Evolutionary conservation across 1,140 invertebrate genomes (phyloP).

Genomic region (Psilanteris sp.): DNA sequence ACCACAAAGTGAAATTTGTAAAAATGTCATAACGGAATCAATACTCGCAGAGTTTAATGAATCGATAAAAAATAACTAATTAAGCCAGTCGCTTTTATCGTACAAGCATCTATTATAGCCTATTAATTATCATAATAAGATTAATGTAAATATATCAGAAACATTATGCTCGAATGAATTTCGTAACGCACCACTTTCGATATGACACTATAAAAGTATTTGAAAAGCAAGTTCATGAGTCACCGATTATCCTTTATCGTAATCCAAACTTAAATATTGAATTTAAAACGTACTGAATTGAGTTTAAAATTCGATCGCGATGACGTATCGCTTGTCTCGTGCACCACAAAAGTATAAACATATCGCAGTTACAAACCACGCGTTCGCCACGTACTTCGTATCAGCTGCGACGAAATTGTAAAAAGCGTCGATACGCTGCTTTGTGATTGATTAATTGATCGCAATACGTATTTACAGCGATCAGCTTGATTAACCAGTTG

Average conservation of each 20-base stretch:
- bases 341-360: constrained; percentile 4
- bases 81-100: too few species aligned
- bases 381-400: background rate
- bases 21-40: too few species aligned
- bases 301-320: background rate
- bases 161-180: background rate
- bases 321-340: constrained; percentile 2
- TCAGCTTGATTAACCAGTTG: constrained; percentile 53
- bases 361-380: constrained; percentile 5
- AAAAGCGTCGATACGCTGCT: constrained; percentile 34
- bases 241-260: constrained; percentile 26
- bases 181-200: constrained; percentile 8
- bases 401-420: constrained; percentile 11
- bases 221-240: constrained; percentile 32
- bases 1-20: too few species aligned
- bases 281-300: background rate
- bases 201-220: background rate
- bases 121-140: background rate
- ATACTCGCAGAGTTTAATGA: too few species aligned
- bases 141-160: background rate
- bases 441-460: constrained; percentile 61
- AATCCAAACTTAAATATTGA: background rate
- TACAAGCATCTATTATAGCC: too few species aligned
- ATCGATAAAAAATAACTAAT: too few species aligned
- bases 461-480: constrained; percentile 43